Evolutionary conservation across 2,113 vertebrate genomes (phyloP).

Genomic region (Chinchilla lanigera): DNA sequence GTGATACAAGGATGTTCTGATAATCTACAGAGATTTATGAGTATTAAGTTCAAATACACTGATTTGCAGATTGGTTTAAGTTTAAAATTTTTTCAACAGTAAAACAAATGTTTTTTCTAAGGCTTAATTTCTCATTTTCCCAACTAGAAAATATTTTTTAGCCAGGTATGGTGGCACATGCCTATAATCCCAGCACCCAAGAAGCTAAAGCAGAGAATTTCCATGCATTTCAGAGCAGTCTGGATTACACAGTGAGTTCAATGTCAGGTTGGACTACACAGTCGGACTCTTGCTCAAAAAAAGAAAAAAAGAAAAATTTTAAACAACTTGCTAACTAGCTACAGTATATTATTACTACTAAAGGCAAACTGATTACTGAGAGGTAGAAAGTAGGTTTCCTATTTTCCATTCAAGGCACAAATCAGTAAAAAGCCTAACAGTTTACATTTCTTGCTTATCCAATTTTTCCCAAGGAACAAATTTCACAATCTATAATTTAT

Average conservation of each 20-base stretch:
- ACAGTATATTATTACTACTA: background rate
- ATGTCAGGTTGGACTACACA: background rate
- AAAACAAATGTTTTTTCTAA: slow-evolving; percentile 50
- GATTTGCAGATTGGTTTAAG: background rate
- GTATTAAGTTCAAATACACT: background rate
- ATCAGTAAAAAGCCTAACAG: background rate
- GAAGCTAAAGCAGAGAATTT: background rate
- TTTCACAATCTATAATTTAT: slow-evolving; percentile 48
- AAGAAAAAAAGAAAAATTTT: background rate
- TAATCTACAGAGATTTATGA: background rate
- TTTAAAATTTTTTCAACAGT: slow-evolving; percentile 9
- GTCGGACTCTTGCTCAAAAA: background rate
- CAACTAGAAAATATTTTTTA: slow-evolving; percentile 21
- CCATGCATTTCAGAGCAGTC: background rate
- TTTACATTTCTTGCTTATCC: slow-evolving; percentile 17
- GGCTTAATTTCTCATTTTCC: background rate
- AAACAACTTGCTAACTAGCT: background rate
- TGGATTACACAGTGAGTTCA: background rate
- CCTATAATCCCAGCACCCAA: background rate
- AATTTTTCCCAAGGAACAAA: slow-evolving; percentile 51
- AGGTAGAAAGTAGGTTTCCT: background rate
- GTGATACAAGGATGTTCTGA: background rate
- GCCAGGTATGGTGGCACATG: background rate
- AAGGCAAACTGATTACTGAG: background rate
- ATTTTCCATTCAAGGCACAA: slow-evolving; percentile 6